Conservation (phyloP, 2,113 vertebrate genomes). For the Phainopepla nitens region DNA sequence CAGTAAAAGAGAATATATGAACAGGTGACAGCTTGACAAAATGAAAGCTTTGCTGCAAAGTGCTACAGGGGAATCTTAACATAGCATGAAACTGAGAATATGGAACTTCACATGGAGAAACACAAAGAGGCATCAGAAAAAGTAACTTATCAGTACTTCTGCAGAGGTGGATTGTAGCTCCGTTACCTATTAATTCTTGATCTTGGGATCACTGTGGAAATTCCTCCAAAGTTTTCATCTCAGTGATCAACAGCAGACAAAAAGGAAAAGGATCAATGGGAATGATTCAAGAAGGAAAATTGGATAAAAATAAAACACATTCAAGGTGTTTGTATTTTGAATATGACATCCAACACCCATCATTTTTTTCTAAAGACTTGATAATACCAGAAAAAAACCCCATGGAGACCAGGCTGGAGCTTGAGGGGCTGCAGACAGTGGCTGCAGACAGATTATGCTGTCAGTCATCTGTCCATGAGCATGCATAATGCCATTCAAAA, state of each 20-base stretch:
- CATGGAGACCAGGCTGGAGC: neutral
- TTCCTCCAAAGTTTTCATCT: neutral
- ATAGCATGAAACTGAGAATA: neutral
- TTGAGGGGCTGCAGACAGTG: neutral
- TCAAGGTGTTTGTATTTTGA: neutral
- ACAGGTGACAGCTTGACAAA: neutral
- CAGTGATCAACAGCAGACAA: neutral
- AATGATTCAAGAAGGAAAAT: neutral
- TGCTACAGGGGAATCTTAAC: neutral
- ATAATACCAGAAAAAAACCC: neutral
- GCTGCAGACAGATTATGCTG: neutral
- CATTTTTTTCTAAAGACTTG: neutral
- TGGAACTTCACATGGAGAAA: neutral
- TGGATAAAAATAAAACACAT: neutral
- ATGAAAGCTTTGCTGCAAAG: neutral
- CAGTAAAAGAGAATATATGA: neutral
- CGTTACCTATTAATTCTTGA: neutral
- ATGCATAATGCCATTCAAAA: neutral
- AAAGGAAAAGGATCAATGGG: neutral
- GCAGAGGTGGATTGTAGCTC: neutral
- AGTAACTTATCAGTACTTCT: neutral
- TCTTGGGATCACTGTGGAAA: neutral
- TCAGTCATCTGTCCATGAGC: neutral
- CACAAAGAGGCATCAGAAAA: neutral
- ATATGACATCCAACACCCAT: neutral